Evolutionary conservation across 2,113 vertebrate species (phyloP).

Genomic region (Pavo muticus): DNA sequence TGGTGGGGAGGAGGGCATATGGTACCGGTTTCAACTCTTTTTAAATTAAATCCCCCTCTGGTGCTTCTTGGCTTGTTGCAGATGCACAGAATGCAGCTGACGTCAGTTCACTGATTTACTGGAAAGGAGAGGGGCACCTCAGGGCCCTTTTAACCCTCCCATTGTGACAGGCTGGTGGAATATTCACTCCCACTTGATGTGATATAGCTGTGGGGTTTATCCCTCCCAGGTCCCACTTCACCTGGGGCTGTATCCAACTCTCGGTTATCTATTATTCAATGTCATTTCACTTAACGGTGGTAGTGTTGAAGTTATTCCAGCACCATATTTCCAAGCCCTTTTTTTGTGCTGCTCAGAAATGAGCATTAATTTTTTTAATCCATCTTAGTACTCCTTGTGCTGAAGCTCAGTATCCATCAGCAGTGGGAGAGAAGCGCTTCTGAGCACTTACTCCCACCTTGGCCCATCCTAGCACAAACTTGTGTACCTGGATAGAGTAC

Average conservation of each 20-base stretch:
- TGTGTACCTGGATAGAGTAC: neutral
- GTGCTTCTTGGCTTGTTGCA: slow-evolving; percentile 17
- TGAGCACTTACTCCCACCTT: neutral
- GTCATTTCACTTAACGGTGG: neutral
- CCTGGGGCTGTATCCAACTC: neutral
- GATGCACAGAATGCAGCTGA: slow-evolving; percentile 5
- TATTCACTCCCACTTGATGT: neutral
- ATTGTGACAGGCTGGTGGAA: neutral
- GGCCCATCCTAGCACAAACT: neutral
- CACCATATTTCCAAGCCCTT: neutral
- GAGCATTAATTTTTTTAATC: neutral
- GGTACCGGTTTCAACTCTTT: neutral
- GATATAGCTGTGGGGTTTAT: neutral
- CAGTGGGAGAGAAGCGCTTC: neutral
- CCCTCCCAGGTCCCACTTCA: neutral
- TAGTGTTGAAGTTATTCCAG: neutral
- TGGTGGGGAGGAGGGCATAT: slow-evolving; percentile 24
- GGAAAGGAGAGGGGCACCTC: neutral
- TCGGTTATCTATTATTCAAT: neutral
- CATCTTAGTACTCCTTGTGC: neutral
- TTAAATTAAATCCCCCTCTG: slow-evolving; percentile 27
- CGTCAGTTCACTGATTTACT: neutral
- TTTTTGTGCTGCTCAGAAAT: neutral
- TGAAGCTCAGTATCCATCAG: neutral
- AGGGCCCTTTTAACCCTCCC: neutral